Conservation (phyloP, 2,113 vertebrate genomes). For the Ifrita kowaldi region DNA sequence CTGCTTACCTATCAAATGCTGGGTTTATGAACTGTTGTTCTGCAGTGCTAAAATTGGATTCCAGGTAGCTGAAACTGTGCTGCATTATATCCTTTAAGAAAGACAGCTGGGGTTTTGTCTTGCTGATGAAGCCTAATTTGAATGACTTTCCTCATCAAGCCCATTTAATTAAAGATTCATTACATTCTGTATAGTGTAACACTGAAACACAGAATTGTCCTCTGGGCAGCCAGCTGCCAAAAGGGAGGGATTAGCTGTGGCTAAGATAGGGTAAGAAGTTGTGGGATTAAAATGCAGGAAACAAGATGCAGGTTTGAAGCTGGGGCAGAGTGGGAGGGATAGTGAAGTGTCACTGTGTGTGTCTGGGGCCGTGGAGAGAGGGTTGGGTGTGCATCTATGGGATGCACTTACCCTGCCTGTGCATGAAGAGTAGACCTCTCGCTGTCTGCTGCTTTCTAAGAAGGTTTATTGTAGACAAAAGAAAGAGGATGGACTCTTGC, state of each 20-base stretch:
- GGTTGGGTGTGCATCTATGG: neutral
- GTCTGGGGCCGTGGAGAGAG: neutral
- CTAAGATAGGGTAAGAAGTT: neutral
- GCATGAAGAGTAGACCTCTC: neutral
- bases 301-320: neutral
- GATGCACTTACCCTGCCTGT: neutral
- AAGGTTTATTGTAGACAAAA: neutral
- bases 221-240: neutral
- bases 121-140: constrained; percentile 34
- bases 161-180: constrained; percentile 46
- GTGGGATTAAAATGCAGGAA: neutral
- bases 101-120: constrained; percentile 33
- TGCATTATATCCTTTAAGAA: neutral
- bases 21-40: neutral
- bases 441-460: neutral
- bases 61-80: constrained; percentile 19
- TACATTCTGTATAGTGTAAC: neutral
- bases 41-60: neutral
- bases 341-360: neutral
- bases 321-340: neutral
- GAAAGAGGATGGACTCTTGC: neutral
- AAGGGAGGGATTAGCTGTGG: neutral
- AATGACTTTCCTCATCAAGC: constrained; percentile 39
- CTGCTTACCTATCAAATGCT: neutral
- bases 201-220: neutral